phyloP scores from a whole-genome alignment of 2,888 invertebrate species.

The Ennomos quercinarius region DNA sequence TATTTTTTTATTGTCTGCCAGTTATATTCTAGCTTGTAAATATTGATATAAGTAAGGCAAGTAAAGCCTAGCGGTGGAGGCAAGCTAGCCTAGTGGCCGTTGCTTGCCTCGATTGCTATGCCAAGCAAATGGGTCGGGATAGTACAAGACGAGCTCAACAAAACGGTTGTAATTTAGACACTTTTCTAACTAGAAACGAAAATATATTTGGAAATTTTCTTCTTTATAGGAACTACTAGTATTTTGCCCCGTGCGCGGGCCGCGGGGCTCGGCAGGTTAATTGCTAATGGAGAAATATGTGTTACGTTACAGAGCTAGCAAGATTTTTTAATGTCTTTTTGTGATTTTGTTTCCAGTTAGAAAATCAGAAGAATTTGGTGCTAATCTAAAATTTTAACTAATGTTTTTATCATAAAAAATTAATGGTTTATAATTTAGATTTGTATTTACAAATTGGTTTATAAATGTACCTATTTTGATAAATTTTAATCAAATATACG shows the following conservation, averaged over 20 bases:
- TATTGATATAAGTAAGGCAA: slow-evolving; percentile 44
- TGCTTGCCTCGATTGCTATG: slow-evolving; percentile 81
- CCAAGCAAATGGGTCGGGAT: slow-evolving; percentile 61
- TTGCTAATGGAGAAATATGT: too few relatives aligned
- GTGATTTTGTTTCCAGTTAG: slow-evolving; percentile 39
- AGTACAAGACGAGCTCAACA: slow-evolving; percentile 68
- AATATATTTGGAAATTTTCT: too few relatives aligned
- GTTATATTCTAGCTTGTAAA: slow-evolving; percentile 50
- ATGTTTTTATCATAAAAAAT: slow-evolving; percentile 53
- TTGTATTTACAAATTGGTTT: slow-evolving; percentile 64
- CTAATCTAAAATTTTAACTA: slow-evolving; percentile 59
- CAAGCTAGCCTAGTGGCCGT: slow-evolving; percentile 52
- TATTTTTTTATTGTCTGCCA: slow-evolving; percentile 17
- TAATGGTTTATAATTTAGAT: slow-evolving; percentile 50
- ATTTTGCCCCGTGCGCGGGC: too few relatives aligned
- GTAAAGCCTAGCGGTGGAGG: slow-evolving; percentile 74
- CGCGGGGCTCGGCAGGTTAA: too few relatives aligned
- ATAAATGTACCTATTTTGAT: slow-evolving; percentile 39
- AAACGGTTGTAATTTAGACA: slow-evolving; percentile 50
- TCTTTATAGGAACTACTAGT: too few relatives aligned
- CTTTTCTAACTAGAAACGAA: slow-evolving; percentile 34
- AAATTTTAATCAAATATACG: slow-evolving; percentile 59
- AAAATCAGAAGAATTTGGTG: slow-evolving; percentile 55
- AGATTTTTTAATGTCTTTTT: too few relatives aligned
- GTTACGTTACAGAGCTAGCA: too few relatives aligned